Evolutionary conservation across 64 coral and sea anemone species (phyloP).

Genomic region (Pocillopora damicornis): DNA sequence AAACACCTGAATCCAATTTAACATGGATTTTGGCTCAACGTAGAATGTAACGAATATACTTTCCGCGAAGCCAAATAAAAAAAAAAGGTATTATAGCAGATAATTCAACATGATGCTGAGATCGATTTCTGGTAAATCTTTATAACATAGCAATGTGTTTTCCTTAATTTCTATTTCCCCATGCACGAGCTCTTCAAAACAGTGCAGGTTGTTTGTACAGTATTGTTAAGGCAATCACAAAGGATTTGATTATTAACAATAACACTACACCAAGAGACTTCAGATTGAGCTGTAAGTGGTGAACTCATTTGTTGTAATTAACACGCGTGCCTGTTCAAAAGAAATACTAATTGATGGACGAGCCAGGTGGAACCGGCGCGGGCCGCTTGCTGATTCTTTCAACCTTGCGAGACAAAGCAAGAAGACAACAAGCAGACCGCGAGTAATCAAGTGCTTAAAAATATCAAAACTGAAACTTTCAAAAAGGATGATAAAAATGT

Average conservation of each 20-base stretch:
- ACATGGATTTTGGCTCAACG: not conserved
- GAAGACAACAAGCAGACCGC: slow-evolving; percentile 5
- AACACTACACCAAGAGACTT: not conserved
- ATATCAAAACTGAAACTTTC: not conserved
- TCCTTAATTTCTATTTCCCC: slow-evolving; percentile 5
- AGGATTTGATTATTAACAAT: slow-evolving; percentile 35
- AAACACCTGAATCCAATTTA: slow-evolving; percentile 10
- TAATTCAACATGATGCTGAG: not conserved
- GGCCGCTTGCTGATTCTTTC: slow-evolving; percentile 38
- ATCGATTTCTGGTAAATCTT: not conserved
- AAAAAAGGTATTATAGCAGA: not conserved
- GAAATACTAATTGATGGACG: not conserved
- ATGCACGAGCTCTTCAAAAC: slow-evolving; percentile 23
- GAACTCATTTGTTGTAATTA: slow-evolving; percentile 33
- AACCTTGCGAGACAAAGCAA: slow-evolving; percentile 29
- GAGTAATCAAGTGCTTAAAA: not conserved
- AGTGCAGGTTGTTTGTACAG: slow-evolving; percentile 41
- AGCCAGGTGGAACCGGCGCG: not conserved
- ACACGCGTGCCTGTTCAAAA: not conserved
- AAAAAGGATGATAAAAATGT: not conserved
- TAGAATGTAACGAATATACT: not conserved
- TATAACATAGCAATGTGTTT: not conserved
- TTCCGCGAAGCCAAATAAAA: not conserved
- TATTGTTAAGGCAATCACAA: slow-evolving; percentile 50
- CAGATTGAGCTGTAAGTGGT: slow-evolving; percentile 31